These are phyloP conservation scores for Aythya baeri DNA, from an alignment of 2,113 vertebrate species.

Conservation along the genomic window DNA sequence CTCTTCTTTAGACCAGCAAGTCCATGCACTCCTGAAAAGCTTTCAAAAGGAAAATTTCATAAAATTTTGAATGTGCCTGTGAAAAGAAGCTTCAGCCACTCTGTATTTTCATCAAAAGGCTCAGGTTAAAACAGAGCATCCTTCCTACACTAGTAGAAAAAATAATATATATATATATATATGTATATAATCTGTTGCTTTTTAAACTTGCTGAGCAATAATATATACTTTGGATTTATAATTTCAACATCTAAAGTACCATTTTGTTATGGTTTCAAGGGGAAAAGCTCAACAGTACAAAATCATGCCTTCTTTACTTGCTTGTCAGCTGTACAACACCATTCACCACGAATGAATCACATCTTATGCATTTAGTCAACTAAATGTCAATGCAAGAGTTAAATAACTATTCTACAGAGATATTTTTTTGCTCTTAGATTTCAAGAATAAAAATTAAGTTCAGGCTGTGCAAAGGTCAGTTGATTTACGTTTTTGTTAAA, in stretches of 20 bases:
- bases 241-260: not conserved
- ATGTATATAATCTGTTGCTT: no score
- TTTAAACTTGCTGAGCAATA: accelerated
- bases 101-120: not conserved
- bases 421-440: not conserved
- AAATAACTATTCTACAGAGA: not conserved
- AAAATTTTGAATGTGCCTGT: not conserved
- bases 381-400: not conserved
- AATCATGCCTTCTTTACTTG: not conserved
- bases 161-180: not conserved
- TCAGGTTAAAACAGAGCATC: not conserved
- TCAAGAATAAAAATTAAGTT: not conserved
- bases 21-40: not conserved
- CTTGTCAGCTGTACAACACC: not conserved
- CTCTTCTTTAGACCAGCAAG: not conserved
- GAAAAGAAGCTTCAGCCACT: not conserved
- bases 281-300: not conserved
- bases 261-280: not conserved
- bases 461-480: not conserved
- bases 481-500: slow-evolving; percentile 15
- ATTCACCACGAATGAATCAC: accelerated
- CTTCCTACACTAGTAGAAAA: not conserved
- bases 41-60: not conserved
- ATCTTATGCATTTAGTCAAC: not conserved
- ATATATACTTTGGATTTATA: not conserved